Base-by-base conservation (phyloP, 2,113 vertebrate species). In the Lycaon pictus region DNA sequence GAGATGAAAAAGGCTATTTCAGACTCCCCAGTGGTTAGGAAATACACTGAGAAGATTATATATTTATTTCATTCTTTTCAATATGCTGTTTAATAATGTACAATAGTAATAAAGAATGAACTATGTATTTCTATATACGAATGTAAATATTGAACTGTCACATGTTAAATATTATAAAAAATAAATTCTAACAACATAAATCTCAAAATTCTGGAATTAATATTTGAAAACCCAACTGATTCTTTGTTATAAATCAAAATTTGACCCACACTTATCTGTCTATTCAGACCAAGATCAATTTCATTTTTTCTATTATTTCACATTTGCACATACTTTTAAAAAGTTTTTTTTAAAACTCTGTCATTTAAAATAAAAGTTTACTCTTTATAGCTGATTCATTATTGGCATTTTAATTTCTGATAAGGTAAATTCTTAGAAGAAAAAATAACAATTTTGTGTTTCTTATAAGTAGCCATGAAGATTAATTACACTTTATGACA, bases 11-110 rank as follows among this genome's bases (percentile, higher is more conserved):
- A 81, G 19, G 37, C 35, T 67, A 60, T 82, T 67, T 74, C 23
- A 86, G 11, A 53, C 43, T n/a, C 25, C n/a, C n/a, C 20, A 23
- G 15, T 92, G 7, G 53, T 77, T 20, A 19, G 77, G 53, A 55
- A 55, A 63, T 48, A 71, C 9, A 43, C 0, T 83, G 32, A 13
- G 6, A 8, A 94, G 43, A 83, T 69, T 4, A 22, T 55, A 43
- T 69, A 91, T 74, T 67, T 79, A 80, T 84, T 58, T 79, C 84
- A 79, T 96, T 84, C 11, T 93, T 80, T 87, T 90, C 11, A 62
- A 10, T 80, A 62, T 67, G 32, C 15, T 62, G 4, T 84, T 84
- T 63, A 56, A 72, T 81, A 90, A 27, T 56, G 23, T 3, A 53
- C 8, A 76, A 65, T 82, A 76, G 11, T 53, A 83, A 60, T 12